Evolutionary conservation across 2,113 vertebrate genomes (phyloP).

Genomic region (Noturus placidus): DNA sequence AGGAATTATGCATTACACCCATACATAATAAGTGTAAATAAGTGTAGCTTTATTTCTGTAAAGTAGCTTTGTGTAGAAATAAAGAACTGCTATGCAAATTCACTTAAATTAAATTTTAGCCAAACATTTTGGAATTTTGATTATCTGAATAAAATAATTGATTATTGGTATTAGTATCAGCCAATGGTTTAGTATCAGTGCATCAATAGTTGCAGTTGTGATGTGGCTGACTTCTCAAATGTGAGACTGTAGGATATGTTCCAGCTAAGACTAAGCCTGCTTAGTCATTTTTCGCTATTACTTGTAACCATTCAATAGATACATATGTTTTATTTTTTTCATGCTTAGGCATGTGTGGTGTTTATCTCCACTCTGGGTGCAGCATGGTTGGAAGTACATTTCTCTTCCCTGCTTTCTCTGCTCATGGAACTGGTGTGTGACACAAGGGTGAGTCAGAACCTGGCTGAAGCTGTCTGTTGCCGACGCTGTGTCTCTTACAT

Average conservation of each 20-base stretch:
- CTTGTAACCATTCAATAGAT: too few relatives aligned
- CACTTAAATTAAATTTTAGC: too few relatives aligned
- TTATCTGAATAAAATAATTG: neutral
- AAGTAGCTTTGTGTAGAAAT: neutral
- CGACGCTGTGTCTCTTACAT: constrained; percentile 87
- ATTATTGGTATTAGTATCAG: neutral
- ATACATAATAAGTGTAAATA: too few relatives aligned
- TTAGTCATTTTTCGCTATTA: neutral
- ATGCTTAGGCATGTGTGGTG: constrained; percentile 80
- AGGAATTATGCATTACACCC: neutral
- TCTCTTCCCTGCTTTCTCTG: constrained; percentile 79
- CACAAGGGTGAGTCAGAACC: constrained; percentile 75
- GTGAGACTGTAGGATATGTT: neutral
- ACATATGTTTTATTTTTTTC: too few relatives aligned
- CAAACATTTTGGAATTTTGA: neutral
- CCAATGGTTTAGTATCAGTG: neutral
- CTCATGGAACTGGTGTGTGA: constrained; percentile 82
- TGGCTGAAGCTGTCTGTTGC: constrained; percentile 73
- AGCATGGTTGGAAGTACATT: constrained; percentile 86
- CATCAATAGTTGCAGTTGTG: neutral
- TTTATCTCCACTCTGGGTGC: constrained; percentile 84
- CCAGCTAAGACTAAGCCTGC: neutral
- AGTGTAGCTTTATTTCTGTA: neutral
- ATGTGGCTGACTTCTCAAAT: neutral
- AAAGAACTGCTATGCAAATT: too few relatives aligned